phyloP scores from a whole-genome alignment of 92 coral and sea anemone genomes.

The Phymanthus crucifer region DNA sequence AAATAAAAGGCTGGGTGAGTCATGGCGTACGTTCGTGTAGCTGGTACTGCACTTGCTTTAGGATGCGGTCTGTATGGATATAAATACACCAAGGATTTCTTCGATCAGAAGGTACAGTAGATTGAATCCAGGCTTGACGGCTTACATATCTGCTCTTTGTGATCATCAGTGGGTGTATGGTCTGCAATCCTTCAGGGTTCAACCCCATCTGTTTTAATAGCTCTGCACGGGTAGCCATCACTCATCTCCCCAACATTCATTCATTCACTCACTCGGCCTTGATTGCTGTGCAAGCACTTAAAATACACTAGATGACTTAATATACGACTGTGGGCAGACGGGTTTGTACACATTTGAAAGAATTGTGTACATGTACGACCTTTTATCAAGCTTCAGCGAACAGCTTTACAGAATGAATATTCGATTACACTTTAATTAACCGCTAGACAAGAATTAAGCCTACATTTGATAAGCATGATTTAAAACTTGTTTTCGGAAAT shows the following conservation, averaged over 20 bases:
- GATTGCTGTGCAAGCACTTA: not conserved
- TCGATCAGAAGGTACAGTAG: conserved; percentile 33
- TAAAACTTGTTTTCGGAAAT: too few species aligned
- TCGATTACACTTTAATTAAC: too few species aligned
- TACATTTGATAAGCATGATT: too few species aligned
- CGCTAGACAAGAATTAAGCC: too few species aligned
- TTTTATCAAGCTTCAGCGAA: not conserved
- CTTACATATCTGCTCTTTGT: not conserved
- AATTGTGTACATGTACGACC: too few species aligned
- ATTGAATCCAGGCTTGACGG: not conserved
- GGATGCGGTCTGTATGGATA: conserved; percentile 78
- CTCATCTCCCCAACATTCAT: not conserved
- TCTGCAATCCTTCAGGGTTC: not conserved
- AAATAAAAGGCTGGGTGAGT: not conserved
- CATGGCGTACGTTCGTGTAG: conserved; percentile 64
- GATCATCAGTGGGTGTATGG: not conserved
- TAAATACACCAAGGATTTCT: conserved; percentile 28
- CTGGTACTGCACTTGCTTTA: conserved; percentile 68
- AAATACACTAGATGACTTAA: not conserved
- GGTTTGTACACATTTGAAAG: not conserved
- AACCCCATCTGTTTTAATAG: not conserved
- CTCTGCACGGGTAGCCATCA: too few species aligned
- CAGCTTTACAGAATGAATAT: not conserved
- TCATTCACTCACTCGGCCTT: not conserved
- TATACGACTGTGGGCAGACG: not conserved